Evolutionary conservation across 2,113 vertebrate species (phyloP), one percentile per base, ranked within the genome.

Genomic region (Triplophysa rosa): DNA sequence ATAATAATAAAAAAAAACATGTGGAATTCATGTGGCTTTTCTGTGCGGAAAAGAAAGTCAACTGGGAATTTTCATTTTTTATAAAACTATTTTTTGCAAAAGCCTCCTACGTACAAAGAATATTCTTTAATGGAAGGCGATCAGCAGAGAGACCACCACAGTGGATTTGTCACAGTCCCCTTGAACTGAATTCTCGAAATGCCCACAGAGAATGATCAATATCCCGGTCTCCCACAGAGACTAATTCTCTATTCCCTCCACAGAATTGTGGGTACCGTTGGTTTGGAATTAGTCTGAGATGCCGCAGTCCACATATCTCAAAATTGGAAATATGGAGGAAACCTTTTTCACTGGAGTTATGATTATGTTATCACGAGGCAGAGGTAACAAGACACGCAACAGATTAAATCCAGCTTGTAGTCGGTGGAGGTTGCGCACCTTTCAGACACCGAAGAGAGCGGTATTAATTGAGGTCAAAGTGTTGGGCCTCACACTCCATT

Each of bases 391-490:
- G 81, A 81, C 77, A 79, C 54, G 23, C 68, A 37, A 54, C 89
- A 86, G 80, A 81, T 83, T 86, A 85, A 71, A 70, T 80, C 68
- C 70, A 17, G 45, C 79, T 80, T 71, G 64, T 12, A 49, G 81
- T 74, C 78, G 70, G 37, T n/a, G 8, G 66, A 81, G 82, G 84
- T 81, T 33, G 67, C 73, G 17, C 77, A 33, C 84, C 73, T 65
- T 68, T 84, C 78, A 84, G 77, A 80, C 68, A 74, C 42, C 40
- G 75, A 82, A 52, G 76, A 83, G 64, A 83, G 66, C 49, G 19
- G 23, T 2, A 62, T 85, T 91, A 89, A 91, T 89, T 91, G 85
- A 86, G 86, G 85, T 90, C 84, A 23, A 63, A 66, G 58, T 83
- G 80, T 79, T 16, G 47, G 82, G 81, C 84, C 56, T 17, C 54